A percentile compares a stretch with the other conserved stretches of the same genome.
Evolutionary conservation across 2,113 vertebrate genomes (phyloP).

Genomic region (Phasianus colchicus): DNA sequence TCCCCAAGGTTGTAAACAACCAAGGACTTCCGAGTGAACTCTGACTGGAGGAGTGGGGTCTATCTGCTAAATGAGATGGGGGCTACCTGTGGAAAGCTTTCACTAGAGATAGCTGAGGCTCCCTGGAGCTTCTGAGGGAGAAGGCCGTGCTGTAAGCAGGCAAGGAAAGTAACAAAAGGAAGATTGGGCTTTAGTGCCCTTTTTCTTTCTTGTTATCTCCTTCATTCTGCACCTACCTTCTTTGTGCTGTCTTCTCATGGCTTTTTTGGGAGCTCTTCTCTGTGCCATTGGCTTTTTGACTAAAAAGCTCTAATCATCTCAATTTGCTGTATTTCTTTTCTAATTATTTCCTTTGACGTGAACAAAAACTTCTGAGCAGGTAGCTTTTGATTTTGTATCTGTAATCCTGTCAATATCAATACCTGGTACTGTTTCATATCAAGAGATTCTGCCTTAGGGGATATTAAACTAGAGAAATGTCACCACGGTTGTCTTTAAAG

Average conservation of each 20-base stretch:
- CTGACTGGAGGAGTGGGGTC: not conserved
- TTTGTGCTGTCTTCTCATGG: not conserved
- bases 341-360: not conserved
- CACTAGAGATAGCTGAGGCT: not conserved
- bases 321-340: not conserved
- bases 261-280: not conserved
- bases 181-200: not conserved
- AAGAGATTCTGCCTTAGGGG: not conserved
- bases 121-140: not conserved
- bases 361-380: not conserved
- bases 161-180: not conserved
- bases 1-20: not conserved
- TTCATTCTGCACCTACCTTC: not conserved
- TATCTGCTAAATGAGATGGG: not conserved
- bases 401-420: not conserved
- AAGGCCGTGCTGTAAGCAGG: not conserved
- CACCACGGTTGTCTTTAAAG: not conserved
- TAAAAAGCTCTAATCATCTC: not conserved
- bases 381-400: not conserved
- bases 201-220: not conserved
- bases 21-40: rapidly evolving
- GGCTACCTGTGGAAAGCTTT: not conserved
- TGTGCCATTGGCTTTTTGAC: not conserved
- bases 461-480: not conserved
- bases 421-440: not conserved